Percentiles rank a stretch among this genome's conserved stretches.
These are phyloP conservation scores for Dendrolimus kikuchii DNA, from an alignment of 1,140 invertebrate genomes.

Conservation along the genomic window DNA sequence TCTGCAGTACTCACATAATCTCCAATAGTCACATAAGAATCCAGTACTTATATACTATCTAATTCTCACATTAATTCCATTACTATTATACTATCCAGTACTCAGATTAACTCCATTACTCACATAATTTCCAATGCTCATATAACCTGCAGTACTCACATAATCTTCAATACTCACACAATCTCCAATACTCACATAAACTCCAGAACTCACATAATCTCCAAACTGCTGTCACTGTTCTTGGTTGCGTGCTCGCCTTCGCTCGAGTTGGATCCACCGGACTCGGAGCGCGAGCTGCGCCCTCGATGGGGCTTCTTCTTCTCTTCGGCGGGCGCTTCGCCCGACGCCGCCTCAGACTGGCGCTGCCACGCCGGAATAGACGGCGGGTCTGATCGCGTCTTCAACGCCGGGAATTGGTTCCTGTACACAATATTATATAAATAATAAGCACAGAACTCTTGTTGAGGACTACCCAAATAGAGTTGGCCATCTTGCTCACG, in stretches of 20 bases:
- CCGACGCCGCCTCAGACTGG: slow-evolving; percentile 60
- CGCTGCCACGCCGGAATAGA: slow-evolving; percentile 86
- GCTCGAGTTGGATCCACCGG: slow-evolving; percentile 75
- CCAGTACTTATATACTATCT: too few species aligned
- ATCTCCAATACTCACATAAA: neutral
- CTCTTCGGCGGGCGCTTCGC: slow-evolving; percentile 31
- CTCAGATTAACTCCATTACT: too few species aligned
- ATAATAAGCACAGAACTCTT: too few species aligned
- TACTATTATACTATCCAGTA: too few species aligned
- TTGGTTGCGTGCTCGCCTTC: slow-evolving; percentile 79
- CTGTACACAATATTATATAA: slow-evolving; percentile 61
- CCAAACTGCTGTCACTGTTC: slow-evolving; percentile 80
- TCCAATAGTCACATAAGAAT: slow-evolving; percentile 73
- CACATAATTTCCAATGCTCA: too few species aligned
- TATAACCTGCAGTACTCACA: too few species aligned
- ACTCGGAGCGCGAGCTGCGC: slow-evolving; percentile 58
- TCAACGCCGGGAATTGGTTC: slow-evolving; percentile 81
- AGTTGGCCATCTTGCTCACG: too few species aligned
- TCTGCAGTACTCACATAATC: neutral
- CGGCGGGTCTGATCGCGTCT: slow-evolving; percentile 75
- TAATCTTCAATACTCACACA: neutral
- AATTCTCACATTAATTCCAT: slow-evolving; percentile 24
- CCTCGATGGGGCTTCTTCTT: slow-evolving; percentile 46
- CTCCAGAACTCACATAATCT: slow-evolving; percentile 74
- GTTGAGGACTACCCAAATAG: too few species aligned